These are phyloP conservation scores for Herpailurus yagouaroundi DNA, from an alignment of 2,113 vertebrate genomes.

Conservation along the genomic window DNA sequence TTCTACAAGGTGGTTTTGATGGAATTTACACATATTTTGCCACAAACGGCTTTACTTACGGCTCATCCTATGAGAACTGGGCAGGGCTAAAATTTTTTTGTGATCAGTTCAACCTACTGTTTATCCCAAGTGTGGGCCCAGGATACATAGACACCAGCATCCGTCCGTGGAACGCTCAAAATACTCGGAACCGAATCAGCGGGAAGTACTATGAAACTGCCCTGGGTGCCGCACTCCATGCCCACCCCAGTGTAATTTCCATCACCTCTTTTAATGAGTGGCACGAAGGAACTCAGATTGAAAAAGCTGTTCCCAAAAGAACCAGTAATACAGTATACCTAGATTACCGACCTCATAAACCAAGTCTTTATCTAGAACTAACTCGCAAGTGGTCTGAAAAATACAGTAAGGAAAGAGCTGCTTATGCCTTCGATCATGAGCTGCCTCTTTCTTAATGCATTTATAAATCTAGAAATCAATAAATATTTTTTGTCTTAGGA, in stretches of 20 bases:
- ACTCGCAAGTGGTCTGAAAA: conserved; percentile 96
- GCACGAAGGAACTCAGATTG: conserved; percentile 99
- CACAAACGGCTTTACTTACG: conserved; percentile 97
- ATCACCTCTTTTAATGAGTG: conserved; percentile 99
- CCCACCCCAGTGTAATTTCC: conserved; percentile 92
- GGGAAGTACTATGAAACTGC: conserved; percentile 97
- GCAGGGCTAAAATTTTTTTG: conserved; percentile 93
- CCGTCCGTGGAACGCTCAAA: conserved; percentile 96
- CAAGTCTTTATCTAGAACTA: conserved; percentile 94
- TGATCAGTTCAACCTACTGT: conserved; percentile 92
- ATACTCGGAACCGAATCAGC: conserved; percentile 95
- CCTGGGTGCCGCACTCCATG: conserved; percentile 90
- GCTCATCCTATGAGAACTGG: conserved; percentile 97
- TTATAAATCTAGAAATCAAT: not conserved
- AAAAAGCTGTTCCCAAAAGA: conserved; percentile 94
- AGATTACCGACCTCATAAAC: conserved; percentile 95
- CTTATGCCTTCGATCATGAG: conserved; percentile 78
- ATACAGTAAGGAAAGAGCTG: conserved; percentile 90
- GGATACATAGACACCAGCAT: conserved; percentile 97
- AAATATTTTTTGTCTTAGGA: not conserved
- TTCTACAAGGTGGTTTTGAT: conserved; percentile 94
- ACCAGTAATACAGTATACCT: conserved; percentile 89
- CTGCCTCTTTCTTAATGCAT: conserved; percentile 14
- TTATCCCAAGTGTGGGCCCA: conserved; percentile 97
- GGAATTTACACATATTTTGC: conserved; percentile 99